phyloP scores from a whole-genome alignment of 2,888 invertebrate genomes.

The Argyresthia albistria region DNA sequence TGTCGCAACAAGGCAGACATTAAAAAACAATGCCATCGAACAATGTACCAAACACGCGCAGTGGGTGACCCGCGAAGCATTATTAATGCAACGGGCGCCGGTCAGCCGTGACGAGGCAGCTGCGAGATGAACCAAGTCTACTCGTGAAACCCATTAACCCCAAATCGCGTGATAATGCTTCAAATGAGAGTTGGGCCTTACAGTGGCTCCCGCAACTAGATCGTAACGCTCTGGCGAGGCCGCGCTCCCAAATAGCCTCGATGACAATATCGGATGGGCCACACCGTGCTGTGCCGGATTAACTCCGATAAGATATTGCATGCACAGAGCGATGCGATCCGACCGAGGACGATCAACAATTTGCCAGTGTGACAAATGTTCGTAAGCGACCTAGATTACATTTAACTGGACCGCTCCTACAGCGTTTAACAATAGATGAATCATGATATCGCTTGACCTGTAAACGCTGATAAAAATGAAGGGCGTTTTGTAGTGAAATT shows the following conservation, averaged over 20 bases:
- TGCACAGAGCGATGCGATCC: conserved; percentile 28
- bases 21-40: not conserved
- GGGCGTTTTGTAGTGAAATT: not conserved
- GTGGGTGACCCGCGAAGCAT: not conserved
- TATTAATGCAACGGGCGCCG: not conserved
- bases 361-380: conserved; percentile 63
- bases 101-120: not conserved
- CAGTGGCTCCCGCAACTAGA: conserved; percentile 16
- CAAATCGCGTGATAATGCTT: conserved; percentile 4
- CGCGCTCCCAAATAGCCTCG: conserved; percentile 13
- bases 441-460: conserved; percentile 33
- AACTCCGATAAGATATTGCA: conserved; percentile 54
- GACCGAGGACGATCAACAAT: conserved; percentile 64
- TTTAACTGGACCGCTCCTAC: conserved; percentile 55
- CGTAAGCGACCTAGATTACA: conserved; percentile 60
- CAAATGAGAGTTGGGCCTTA: conserved; percentile 8
- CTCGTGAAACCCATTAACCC: conserved; percentile 12
- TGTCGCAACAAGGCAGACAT: not conserved
- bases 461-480: conserved; percentile 3
- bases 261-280: conserved; percentile 16
- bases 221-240: conserved; percentile 15
- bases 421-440: conserved; percentile 56
- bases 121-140: conserved; percentile 6
- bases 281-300: conserved; percentile 12
- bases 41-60: not conserved